Evolutionary conservation across 1,140 invertebrate genomes (phyloP), one percentile per base, ranked within the genome.

Genomic region (Tetraneura akinire): DNA sequence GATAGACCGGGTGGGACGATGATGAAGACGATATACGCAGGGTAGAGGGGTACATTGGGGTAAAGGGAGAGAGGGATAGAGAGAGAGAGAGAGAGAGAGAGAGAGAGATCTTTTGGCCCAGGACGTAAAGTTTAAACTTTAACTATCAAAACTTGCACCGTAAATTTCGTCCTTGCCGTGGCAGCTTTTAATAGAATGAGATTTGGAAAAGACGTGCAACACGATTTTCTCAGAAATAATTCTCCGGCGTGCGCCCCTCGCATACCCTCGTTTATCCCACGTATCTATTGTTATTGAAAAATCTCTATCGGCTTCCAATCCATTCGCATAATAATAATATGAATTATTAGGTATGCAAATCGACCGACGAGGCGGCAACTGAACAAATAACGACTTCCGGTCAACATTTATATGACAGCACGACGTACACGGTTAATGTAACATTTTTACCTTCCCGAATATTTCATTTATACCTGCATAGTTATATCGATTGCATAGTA

Each of bases 161-260:
- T 78, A 78, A 78, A 78, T 78, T 78, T 78, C 74, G 55, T 78
- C 73, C 49, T 60, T 37, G 14, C 73, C 74, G 55, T 62, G 74
- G 74, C 74, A 78, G 74, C 74, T 78, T 78, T 78, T 78, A 78
- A 78, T 78, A 78, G 74, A 78, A 78, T 78, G 74, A 78, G 74
- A 78, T 78, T 78, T 78, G 74, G 74, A 62, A 78, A 78, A 78
- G 74, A 78, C 74, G 74, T 78, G 55, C 42, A 78, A 78, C 74
- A 62, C 74, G 74, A 78, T 78, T 78, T 78, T 78, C 74, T 60
- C 21, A 23, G 55, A 62, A 78, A 78, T 60, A 78, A 78, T 21
- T 78, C 37, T 78, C 23, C 9, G 37, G 66, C 16, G 13, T 14
- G 8, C 18, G 9, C 16, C 18, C 9, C n/a, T 18, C 49, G 1